Evolutionary conservation across 2,888 invertebrate genomes (phyloP).

Genomic region (Oligia latruncula): DNA sequence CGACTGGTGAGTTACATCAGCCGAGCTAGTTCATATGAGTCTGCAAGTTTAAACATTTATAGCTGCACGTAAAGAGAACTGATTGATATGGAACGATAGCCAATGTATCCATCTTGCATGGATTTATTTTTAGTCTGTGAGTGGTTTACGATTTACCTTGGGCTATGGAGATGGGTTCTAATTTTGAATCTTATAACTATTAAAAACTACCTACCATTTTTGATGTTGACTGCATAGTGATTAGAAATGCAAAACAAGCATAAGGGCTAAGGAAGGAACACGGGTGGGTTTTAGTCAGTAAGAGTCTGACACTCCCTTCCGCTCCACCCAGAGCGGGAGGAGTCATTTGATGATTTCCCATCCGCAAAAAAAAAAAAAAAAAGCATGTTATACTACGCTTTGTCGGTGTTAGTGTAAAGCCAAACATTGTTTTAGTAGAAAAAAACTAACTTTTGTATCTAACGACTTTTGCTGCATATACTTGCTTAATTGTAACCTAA

Average conservation of each 20-base stretch:
- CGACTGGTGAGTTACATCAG: conserved; percentile 24
- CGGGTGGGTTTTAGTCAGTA: too few relatives aligned
- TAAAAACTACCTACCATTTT: background rate
- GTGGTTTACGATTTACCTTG: background rate
- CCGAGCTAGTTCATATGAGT: conserved; percentile 33
- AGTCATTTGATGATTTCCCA: too few relatives aligned
- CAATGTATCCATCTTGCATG: conserved; percentile 33
- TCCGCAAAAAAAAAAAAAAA: too few relatives aligned
- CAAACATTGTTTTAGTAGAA: background rate
- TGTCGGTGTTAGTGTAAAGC: background rate
- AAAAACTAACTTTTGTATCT: background rate
- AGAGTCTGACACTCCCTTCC: too few relatives aligned
- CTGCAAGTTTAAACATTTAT: conserved; percentile 46
- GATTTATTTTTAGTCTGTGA: conserved; percentile 36
- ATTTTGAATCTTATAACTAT: background rate
- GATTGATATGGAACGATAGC: conserved; percentile 40
- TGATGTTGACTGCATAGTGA: background rate
- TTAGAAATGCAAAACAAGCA: background rate
- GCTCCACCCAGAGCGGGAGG: too few relatives aligned
- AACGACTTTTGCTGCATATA: too few relatives aligned
- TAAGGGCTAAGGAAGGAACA: too few relatives aligned
- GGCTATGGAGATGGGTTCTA: background rate
- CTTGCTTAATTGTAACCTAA: too few relatives aligned
- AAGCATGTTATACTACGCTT: background rate
- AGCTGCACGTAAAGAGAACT: conserved; percentile 26